These are phyloP conservation scores for Polyploca ridens DNA, from an alignment of 2,888 invertebrate genomes.

Conservation along the genomic window DNA sequence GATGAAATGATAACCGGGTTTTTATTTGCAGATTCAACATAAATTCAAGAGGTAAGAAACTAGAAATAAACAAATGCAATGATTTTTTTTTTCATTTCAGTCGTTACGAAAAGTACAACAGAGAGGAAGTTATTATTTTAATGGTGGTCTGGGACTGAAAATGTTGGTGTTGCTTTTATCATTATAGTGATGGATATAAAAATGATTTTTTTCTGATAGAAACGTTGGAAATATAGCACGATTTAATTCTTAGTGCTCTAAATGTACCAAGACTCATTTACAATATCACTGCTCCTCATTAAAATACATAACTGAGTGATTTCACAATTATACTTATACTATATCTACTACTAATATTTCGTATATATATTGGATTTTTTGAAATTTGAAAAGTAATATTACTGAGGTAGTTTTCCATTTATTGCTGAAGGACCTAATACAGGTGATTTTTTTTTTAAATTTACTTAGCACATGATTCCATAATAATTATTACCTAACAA, in stretches of 20 bases:
- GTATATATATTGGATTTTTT: too few species aligned
- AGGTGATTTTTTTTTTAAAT: too few species aligned
- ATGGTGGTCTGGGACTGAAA: conserved; percentile 68
- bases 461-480: too few species aligned
- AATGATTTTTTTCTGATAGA: conserved; percentile 55
- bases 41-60: not conserved
- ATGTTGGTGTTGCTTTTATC: conserved; percentile 67
- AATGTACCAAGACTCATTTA: not conserved
- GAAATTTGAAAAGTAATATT: too few species aligned
- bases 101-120: conserved; percentile 64
- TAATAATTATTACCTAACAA: too few species aligned
- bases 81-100: conserved; percentile 41
- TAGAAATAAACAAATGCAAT: conserved; percentile 22
- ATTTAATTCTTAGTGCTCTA: not conserved
- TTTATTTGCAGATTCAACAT: conserved; percentile 10
- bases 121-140: conserved; percentile 77
- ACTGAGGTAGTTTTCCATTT: too few species aligned
- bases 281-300: conserved; percentile 11
- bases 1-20: not conserved
- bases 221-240: conserved; percentile 28
- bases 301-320: not conserved
- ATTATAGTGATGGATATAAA: conserved; percentile 69
- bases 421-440: too few species aligned
- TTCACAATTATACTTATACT: too few species aligned
- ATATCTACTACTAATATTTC: too few species aligned